Conservation (phyloP, 1,140 invertebrate species). For the Latrodectus geometricus region DNA sequence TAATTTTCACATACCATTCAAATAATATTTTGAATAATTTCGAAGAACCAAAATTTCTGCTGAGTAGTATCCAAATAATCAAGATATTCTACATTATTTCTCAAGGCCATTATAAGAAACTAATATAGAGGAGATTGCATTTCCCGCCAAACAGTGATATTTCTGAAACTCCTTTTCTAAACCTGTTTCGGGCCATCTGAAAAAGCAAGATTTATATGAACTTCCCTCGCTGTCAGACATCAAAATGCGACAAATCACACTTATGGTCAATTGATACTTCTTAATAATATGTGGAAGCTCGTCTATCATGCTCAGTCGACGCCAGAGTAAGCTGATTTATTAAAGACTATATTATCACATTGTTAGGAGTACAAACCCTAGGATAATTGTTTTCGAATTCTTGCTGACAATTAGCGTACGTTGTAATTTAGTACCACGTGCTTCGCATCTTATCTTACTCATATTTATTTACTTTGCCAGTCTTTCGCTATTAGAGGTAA, state of each 20-base stretch:
- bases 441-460: neutral
- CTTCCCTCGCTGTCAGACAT: neutral
- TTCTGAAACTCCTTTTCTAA: neutral
- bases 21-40: too few species aligned
- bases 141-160: too few species aligned
- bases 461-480: neutral
- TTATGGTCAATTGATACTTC: conserved; percentile 16
- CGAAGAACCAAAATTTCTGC: too few species aligned
- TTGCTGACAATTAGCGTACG: conserved; percentile 16
- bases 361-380: conserved; percentile 16
- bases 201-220: conserved; percentile 3
- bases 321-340: conserved; percentile 52
- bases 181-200: neutral
- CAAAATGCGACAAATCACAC: conserved; percentile 44
- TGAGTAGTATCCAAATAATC: too few species aligned
- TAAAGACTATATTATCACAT: conserved; percentile 40
- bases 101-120: too few species aligned
- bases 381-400: conserved; percentile 34
- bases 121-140: too few species aligned
- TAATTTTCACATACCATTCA: too few species aligned
- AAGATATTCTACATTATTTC: too few species aligned
- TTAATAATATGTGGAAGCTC: conserved; percentile 19
- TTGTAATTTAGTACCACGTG: conserved; percentile 13
- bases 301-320: conserved; percentile 25
- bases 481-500: neutral